A percentile compares a stretch with the other conserved stretches of the same genome.
Conservation (phyloP, 2,888 invertebrate genomes). For the Trichogramma evanescens region DNA sequence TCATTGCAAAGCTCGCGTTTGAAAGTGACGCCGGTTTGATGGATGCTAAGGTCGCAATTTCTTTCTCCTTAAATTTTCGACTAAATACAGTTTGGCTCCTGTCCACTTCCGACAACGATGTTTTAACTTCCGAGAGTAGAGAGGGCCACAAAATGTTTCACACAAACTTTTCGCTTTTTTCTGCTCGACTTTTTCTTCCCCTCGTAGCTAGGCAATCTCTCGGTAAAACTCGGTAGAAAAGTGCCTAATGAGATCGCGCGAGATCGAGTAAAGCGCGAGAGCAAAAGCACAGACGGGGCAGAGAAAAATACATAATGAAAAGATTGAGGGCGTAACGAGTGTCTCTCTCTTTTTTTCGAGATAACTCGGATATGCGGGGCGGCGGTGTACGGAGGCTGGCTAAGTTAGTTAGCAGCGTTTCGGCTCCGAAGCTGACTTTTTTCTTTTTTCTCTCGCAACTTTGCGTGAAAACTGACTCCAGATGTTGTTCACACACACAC, state of each 20-base stretch:
- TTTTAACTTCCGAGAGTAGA: too few species aligned
- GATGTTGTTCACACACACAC: too few species aligned
- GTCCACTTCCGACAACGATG: too few species aligned
- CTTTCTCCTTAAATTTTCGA: too few species aligned
- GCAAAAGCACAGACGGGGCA: background rate
- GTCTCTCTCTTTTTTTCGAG: background rate
- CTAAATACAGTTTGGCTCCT: too few species aligned
- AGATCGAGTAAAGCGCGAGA: background rate
- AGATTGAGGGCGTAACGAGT: constrained; percentile 2
- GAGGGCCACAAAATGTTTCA: too few species aligned
- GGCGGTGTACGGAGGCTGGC: background rate
- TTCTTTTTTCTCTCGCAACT: background rate
- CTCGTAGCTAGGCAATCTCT: background rate
- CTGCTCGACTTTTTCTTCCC: background rate
- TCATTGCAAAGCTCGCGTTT: too few species aligned
- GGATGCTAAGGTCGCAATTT: too few species aligned
- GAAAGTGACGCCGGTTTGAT: too few species aligned
- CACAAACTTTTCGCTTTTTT: too few species aligned
- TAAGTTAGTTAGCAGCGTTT: constrained; percentile 1
- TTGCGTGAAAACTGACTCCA: background rate
- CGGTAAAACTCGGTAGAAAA: background rate
- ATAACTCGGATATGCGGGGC: background rate
- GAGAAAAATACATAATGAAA: constrained; percentile 5
- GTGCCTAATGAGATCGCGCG: background rate
- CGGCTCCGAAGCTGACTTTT: background rate